A percentile compares a stretch with the other conserved stretches of the same genome.
Conservation (phyloP, 1,140 invertebrate genomes). For the Phortica variegata region DNA sequence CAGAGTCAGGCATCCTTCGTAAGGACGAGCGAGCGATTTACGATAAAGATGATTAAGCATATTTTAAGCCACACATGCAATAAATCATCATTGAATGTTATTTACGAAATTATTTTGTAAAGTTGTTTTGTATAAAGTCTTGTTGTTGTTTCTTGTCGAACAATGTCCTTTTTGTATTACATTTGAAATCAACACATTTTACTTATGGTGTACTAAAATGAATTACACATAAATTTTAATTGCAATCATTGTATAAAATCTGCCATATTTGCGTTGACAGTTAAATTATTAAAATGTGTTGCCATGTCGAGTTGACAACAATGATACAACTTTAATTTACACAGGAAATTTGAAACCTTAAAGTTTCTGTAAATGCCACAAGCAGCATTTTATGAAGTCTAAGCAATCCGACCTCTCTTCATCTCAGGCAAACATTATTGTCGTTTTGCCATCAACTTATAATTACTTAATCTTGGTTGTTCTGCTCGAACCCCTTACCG, state of each 20-base stretch:
- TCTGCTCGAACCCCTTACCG: conserved; percentile 6
- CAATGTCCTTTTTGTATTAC: background rate
- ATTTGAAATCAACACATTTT: background rate
- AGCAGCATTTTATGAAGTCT: conserved; percentile 38
- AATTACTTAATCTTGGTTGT: conserved; percentile 39
- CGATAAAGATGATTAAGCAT: conserved; percentile 35
- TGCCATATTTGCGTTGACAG: conserved; percentile 48
- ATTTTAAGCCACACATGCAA: conserved; percentile 13
- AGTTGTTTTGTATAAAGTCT: too few species aligned
- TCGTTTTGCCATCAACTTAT: conserved; percentile 45
- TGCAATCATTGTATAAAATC: conserved; percentile 4
- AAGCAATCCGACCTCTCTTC: background rate
- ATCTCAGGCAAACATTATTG: conserved; percentile 15
- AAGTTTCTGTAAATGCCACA: too few species aligned
- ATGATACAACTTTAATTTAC: too few species aligned
- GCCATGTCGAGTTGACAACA: too few species aligned
- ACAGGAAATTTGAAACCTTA: too few species aligned
- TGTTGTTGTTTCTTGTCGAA: conserved; percentile 3
- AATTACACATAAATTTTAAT: conserved; percentile 7
- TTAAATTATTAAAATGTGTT: conserved; percentile 48
- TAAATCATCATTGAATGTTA: conserved; percentile 25
- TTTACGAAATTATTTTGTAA: too few species aligned
- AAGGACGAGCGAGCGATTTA: too few species aligned
- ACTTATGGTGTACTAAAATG: background rate
- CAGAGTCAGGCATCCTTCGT: background rate